Percentiles rank a stretch among this genome's conserved stretches.
These are phyloP conservation scores for Pemphredon lugubris DNA, from an alignment of 2,888 invertebrate genomes.

Conservation along the genomic window DNA sequence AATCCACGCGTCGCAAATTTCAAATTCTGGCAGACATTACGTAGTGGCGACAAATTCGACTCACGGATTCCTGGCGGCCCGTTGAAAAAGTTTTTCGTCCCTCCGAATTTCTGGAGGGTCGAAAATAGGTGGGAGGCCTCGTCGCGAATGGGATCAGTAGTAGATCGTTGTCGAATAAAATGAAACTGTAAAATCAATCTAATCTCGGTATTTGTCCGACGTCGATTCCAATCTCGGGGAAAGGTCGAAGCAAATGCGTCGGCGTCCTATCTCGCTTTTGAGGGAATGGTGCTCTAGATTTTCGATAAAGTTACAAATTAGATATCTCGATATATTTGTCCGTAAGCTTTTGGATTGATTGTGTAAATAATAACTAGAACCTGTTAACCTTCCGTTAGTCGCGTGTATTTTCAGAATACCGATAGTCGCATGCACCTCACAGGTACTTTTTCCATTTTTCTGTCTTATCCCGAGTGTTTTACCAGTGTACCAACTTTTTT, in stretches of 20 bases:
- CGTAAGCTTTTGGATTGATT: no score
- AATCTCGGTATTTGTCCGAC: slow-evolving; percentile 18
- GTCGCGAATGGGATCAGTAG: no score
- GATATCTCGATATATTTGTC: slow-evolving; percentile 1
- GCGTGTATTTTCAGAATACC: no score
- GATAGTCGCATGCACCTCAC: no score
- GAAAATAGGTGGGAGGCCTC: no score
- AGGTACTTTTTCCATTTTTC: no score
- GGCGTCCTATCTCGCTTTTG: slow-evolving; percentile 10
- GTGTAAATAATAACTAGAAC: no score
- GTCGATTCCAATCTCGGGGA: slow-evolving; percentile 7
- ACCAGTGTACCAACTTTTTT: no score
- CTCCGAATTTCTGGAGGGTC: no score
- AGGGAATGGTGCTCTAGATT: slow-evolving; percentile 9
- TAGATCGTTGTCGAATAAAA: not conserved
- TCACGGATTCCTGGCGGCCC: not conserved
- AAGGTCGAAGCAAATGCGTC: slow-evolving; percentile 35
- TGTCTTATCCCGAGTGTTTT: no score
- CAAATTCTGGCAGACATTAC: not conserved
- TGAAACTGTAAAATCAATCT: not conserved
- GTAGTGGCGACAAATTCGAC: not conserved
- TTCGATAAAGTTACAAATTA: slow-evolving; percentile 14
- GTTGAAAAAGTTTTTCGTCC: no score
- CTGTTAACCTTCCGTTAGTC: no score
- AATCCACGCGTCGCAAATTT: not conserved